A percentile compares a stretch with the other conserved stretches of the same genome.
These are phyloP conservation scores for Hystrix cristata DNA, from an alignment of 2,113 vertebrate genomes.

Conservation along the genomic window DNA sequence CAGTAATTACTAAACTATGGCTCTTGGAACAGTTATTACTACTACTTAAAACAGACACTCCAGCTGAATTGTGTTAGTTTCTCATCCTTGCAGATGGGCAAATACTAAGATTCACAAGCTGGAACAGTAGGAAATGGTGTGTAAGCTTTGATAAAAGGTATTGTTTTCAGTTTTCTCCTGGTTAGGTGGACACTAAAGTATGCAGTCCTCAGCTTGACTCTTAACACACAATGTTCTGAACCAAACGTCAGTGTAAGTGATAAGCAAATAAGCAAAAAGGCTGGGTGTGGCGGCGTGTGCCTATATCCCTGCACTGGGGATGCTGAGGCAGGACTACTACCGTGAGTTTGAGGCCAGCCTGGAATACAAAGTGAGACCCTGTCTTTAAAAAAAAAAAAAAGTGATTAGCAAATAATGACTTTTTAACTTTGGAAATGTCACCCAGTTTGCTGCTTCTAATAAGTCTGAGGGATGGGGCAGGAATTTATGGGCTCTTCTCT, in stretches of 20 bases:
- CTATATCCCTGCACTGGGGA: not conserved
- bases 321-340: not conserved
- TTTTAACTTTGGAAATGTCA: not conserved
- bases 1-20: slow-evolving; percentile 46
- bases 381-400: not conserved
- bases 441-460: not conserved
- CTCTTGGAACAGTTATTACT: not conserved
- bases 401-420: not conserved
- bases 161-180: not conserved
- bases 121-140: not conserved
- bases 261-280: slow-evolving; percentile 28
- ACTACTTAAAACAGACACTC: not conserved
- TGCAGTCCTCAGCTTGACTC: slow-evolving; percentile 62
- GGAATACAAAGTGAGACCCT: not conserved
- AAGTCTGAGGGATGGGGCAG: not conserved
- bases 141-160: not conserved
- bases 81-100: not conserved
- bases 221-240: slow-evolving; percentile 69
- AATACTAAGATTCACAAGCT: not conserved
- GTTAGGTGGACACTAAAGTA: not conserved
- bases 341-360: not conserved
- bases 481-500: not conserved
- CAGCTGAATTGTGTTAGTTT: not conserved
- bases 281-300: not conserved
- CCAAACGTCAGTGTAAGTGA: slow-evolving; percentile 77